A percentile compares a stretch with the other conserved stretches of the same genome.
phyloP scores from a whole-genome alignment of 2,113 vertebrate species.

The Lampris incognitus region DNA sequence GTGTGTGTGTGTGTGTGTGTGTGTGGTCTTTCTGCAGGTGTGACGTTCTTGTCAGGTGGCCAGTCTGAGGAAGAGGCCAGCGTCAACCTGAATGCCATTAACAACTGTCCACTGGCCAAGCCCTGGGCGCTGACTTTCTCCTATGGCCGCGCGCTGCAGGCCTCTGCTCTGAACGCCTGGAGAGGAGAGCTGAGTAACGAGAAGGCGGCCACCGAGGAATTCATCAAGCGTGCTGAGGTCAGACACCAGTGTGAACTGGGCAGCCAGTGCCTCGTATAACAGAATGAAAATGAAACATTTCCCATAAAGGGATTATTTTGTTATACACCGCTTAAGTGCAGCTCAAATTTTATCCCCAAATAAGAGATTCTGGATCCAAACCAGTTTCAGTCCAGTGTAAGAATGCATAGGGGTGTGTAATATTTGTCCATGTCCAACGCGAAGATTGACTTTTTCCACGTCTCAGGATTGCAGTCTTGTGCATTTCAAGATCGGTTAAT shows the following conservation, averaged over 20 bases:
- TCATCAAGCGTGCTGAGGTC: slow-evolving; percentile 94
- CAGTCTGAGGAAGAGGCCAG: slow-evolving; percentile 98
- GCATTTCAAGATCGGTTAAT: no score
- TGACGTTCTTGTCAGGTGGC: slow-evolving; percentile 97
- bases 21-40: slow-evolving; percentile 79
- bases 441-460: no score
- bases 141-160: slow-evolving; percentile 96
- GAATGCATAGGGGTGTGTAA: no score
- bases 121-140: slow-evolving; percentile 99
- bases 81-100: slow-evolving; percentile 95
- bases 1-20: slow-evolving; percentile 33
- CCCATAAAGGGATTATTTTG: neutral
- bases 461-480: no score
- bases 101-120: slow-evolving; percentile 87
- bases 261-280: neutral
- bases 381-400: no score
- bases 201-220: slow-evolving; percentile 89
- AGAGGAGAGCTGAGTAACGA: slow-evolving; percentile 88
- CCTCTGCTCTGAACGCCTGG: slow-evolving; percentile 93
- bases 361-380: no score
- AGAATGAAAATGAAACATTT: neutral
- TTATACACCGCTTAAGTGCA: no score
- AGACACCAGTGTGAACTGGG: slow-evolving; percentile 10
- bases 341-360: no score
- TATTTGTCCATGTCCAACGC: no score